phyloP scores from a whole-genome alignment of 2,113 vertebrate species.

The Theristicus caerulescens region DNA sequence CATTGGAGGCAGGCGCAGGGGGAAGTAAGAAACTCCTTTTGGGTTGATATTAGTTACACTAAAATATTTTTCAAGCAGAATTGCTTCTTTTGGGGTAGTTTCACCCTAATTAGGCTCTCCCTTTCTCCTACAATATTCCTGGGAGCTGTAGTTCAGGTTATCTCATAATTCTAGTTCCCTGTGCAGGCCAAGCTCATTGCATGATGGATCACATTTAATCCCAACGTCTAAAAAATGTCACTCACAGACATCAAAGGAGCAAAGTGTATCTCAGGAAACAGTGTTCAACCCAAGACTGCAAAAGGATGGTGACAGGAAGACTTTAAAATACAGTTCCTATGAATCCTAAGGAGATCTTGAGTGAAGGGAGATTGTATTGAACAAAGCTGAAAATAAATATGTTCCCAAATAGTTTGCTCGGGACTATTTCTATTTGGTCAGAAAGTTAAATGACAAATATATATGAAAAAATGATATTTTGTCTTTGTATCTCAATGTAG shows the following conservation, averaged over 20 bases:
- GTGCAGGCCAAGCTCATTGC: neutral
- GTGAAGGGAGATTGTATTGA: neutral
- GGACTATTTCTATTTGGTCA: neutral
- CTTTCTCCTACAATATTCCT: neutral
- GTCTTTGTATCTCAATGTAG: neutral
- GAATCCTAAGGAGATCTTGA: neutral
- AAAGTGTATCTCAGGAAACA: neutral
- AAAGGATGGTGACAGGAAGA: neutral
- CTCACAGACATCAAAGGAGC: neutral
- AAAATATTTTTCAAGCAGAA: neutral
- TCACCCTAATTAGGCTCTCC: neutral
- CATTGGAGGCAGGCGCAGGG: accelerated
- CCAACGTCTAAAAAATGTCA: neutral
- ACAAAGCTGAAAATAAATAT: neutral
- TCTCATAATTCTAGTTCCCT: neutral
- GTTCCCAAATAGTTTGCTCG: neutral
- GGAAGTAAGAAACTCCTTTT: neutral
- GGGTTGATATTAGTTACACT: neutral
- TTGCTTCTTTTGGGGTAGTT: neutral
- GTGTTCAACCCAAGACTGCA: neutral
- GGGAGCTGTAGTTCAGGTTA: neutral
- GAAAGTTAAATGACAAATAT: neutral
- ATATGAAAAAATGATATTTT: neutral
- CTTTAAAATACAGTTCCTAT: neutral
- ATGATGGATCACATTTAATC: neutral